Conservation (phyloP, 2,113 vertebrate species). For the Abramis brama region DNA sequence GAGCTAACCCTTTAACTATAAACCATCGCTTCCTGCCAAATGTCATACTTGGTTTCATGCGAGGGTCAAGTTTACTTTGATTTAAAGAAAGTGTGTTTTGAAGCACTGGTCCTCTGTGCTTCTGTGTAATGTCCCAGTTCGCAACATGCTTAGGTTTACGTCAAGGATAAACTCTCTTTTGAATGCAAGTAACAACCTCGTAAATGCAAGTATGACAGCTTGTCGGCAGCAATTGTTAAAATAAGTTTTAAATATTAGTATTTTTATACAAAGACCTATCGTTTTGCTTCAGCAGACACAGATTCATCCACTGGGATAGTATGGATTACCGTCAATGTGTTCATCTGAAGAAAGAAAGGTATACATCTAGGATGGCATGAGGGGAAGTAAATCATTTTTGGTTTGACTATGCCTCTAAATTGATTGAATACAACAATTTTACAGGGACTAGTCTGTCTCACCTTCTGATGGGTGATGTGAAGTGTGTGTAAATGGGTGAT, state of each 20-base stretch:
- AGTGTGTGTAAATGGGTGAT: constrained; percentile 96
- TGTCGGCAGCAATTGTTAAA: neutral
- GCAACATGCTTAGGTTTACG: no score
- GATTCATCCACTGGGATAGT: neutral
- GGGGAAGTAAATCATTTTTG: neutral
- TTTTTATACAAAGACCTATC: neutral
- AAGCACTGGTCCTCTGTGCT: no score
- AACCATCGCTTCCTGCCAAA: no score
- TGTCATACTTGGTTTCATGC: no score
- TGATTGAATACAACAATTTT: neutral
- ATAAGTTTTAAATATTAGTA: neutral
- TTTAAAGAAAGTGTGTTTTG: no score
- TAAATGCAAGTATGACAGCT: neutral
- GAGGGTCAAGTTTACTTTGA: no score
- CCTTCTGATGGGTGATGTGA: constrained; percentile 97
- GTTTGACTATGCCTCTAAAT: neutral
- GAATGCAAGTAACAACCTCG: neutral
- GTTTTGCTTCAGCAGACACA: no score
- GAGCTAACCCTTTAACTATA: no score
- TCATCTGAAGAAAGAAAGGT: neutral
- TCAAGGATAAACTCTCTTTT: no score
- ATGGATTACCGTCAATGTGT: neutral
- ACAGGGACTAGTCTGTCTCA: constrained; percentile 59
- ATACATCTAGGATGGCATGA: neutral
- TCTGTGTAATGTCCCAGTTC: no score